Conservation (phyloP, 2,888 invertebrate species). For the Penaeus monodon region DNA sequence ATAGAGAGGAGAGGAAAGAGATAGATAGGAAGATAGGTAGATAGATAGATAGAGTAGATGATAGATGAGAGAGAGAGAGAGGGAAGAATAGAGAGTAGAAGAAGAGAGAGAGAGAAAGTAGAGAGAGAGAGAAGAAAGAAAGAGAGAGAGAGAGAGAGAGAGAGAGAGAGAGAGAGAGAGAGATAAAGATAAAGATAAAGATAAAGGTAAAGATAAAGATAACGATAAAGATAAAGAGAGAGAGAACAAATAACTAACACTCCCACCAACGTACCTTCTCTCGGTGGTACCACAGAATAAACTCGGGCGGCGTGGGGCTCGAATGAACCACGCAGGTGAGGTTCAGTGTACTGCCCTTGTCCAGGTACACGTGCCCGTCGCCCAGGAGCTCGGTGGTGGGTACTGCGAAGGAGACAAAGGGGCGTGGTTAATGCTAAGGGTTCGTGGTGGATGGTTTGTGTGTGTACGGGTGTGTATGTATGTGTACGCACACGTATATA, state of each 20-base stretch:
- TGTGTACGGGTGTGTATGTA: too few relatives aligned
- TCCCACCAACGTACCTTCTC: constrained; percentile 50
- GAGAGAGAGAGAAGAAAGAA: not conserved
- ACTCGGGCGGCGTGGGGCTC: constrained; percentile 60
- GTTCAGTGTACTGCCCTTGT: constrained; percentile 62
- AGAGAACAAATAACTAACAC: not conserved
- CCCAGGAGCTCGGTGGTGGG: constrained; percentile 61
- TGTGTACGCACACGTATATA: too few relatives aligned
- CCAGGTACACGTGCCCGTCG: constrained; percentile 52
- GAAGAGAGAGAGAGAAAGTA: too few relatives aligned
- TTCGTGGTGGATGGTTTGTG: too few relatives aligned
- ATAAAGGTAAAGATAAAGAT: not conserved
- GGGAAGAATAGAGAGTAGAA: too few relatives aligned
- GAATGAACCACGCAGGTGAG: constrained; percentile 64
- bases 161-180: not conserved
- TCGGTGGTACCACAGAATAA: constrained; percentile 63
- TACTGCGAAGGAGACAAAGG: constrained; percentile 31
- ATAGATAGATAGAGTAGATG: not conserved
- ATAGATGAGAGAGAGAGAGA: not conserved
- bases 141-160: too few relatives aligned
- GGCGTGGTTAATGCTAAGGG: too few relatives aligned
- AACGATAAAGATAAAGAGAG: not conserved
- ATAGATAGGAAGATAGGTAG: not conserved
- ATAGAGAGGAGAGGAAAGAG: too few relatives aligned
- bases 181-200: too few relatives aligned